Evolutionary conservation across 1,140 invertebrate species (phyloP).

Genomic region (Trigoniulus corallinus): DNA sequence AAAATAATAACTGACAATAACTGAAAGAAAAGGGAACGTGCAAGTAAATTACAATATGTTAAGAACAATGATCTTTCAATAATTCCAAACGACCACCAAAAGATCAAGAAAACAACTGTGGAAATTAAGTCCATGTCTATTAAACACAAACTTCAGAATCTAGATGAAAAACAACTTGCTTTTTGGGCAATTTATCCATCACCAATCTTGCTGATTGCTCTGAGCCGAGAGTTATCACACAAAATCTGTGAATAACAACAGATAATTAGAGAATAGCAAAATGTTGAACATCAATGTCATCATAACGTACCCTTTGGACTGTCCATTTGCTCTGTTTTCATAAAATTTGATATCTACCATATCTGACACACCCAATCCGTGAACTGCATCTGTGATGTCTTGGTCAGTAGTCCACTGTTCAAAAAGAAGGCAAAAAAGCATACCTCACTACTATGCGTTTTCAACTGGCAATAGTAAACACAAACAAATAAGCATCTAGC

Average conservation of each 20-base stretch:
- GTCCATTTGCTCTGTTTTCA: slow-evolving; percentile 97
- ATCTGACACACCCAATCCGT: slow-evolving; percentile 74
- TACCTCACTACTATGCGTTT: too few species aligned
- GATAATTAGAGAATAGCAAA: neutral
- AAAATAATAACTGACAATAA: too few species aligned
- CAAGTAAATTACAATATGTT: too few species aligned
- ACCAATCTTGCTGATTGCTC: slow-evolving; percentile 76
- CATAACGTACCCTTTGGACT: slow-evolving; percentile 67
- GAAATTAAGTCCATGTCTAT: too few species aligned
- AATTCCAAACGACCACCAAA: neutral
- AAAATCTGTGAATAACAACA: slow-evolving; percentile 37
- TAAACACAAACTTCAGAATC: too few species aligned
- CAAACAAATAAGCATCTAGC: too few species aligned
- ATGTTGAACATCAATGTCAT: neutral
- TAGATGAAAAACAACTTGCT: slow-evolving; percentile 26
- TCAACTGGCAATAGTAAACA: too few species aligned
- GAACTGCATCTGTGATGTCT: slow-evolving; percentile 76
- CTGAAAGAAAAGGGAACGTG: too few species aligned
- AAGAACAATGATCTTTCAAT: too few species aligned
- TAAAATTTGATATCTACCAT: slow-evolving; percentile 98
- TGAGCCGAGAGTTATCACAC: slow-evolving; percentile 76
- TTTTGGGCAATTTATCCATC: slow-evolving; percentile 82
- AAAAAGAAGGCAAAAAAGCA: slow-evolving; percentile 6
- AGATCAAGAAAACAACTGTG: neutral
- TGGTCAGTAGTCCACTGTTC: slow-evolving; percentile 93